Percentiles rank a stretch among this genome's conserved stretches.
Evolutionary conservation across 2,113 vertebrate species (phyloP).

Genomic region (Penelope pileata): DNA sequence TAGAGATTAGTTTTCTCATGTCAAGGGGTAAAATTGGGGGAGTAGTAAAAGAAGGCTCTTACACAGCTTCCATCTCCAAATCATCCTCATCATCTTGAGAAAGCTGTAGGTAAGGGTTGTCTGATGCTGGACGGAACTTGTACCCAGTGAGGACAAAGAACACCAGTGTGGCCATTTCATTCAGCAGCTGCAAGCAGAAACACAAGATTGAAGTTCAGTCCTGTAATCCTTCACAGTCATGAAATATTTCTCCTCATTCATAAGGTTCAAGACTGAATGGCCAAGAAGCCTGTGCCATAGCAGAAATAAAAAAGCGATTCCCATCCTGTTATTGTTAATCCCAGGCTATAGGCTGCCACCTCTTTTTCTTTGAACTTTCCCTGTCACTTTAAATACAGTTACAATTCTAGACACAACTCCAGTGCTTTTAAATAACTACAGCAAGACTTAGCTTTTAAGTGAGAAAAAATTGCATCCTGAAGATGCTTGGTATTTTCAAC

Average conservation of each 20-base stretch:
- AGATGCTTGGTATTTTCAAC: not conserved
- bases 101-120: conserved; percentile 89
- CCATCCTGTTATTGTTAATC: not conserved
- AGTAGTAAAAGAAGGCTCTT: conserved; percentile 48
- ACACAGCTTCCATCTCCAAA: conserved; percentile 89
- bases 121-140: conserved; percentile 87
- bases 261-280: conserved; percentile 6
- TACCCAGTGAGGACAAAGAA: conserved; percentile 89
- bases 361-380: conserved; percentile 1
- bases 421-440: not conserved
- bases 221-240: not conserved
- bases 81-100: conserved; percentile 87
- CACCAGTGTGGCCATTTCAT: conserved; percentile 84
- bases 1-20: not conserved
- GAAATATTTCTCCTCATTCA: not conserved
- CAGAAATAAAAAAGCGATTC: conserved; percentile 18
- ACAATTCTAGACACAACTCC: not conserved
- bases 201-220: not conserved
- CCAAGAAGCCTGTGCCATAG: not conserved
- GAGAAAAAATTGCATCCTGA: not conserved
- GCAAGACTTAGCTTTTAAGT: not conserved
- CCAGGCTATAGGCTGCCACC: not conserved
- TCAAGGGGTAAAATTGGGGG: not conserved
- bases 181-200: conserved; percentile 78
- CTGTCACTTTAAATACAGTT: not conserved